Evolutionary conservation across 2,113 vertebrate genomes (phyloP), one percentile per base, ranked within the genome.

Genomic region (Anas platyrhynchos): DNA sequence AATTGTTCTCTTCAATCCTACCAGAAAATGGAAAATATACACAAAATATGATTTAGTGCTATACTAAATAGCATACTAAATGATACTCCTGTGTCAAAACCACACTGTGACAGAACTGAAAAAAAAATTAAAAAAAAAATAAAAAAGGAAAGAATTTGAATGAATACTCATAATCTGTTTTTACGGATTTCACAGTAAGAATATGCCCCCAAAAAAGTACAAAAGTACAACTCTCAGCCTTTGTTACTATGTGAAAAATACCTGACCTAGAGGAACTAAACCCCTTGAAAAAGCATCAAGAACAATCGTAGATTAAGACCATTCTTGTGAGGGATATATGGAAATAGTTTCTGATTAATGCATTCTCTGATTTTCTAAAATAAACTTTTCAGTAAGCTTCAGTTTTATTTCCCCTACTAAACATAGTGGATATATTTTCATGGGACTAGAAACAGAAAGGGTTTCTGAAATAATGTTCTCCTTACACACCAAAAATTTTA

Each of bases 1-100:
- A 89, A 84, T 88, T 86, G 77, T 94, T 96, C 76, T 84, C 66
- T 84, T 96, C 86, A 93, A 50, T 84, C 31, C 88, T 91, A 50
- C n/a, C 54, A 55, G 82, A 90, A 93, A 94, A 83, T 61, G 26
- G 82, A 90, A 93, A 94, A 83, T 58, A 21, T 82, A 68, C 74
- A 66, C 69, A 82, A 90, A 86, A 88, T 93, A 78, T 36, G 36
- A 76, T 94, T 71, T 76, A 58, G 18, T 52, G 50, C 50, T 52
- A 26, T 52, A 52, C 50, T 52, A 52, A 52, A 52, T 52, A 52
- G 50, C 50, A 52, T 52, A 52, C 50, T 52, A 52, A 52, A 52
- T 26, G 13, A 61, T 25, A 32, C 32, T 14, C 13, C n/a, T 41
- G 13, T 55, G 18, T 73, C 36, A 14, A 43, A 82, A 38, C 69